A percentile compares a stretch with the other conserved stretches of the same genome.
phyloP scores from a whole-genome alignment of 2,113 vertebrate genomes.

The Mustela lutreola region DNA sequence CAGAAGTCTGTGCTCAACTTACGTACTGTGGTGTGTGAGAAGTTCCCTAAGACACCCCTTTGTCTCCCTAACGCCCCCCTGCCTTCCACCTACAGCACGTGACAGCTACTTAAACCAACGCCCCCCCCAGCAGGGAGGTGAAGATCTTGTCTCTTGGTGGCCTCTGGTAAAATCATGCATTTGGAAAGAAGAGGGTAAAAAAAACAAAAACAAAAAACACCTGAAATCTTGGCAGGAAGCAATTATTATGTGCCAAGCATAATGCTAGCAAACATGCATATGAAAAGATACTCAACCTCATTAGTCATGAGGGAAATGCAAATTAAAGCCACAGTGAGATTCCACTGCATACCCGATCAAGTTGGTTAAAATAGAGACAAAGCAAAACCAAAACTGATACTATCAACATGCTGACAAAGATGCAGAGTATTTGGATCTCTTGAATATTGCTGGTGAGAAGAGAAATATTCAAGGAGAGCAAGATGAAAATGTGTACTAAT shows the following conservation, averaged over 20 bases:
- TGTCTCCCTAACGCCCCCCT: neutral
- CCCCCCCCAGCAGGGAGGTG: neutral
- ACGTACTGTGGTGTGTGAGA: neutral
- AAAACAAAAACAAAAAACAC: neutral
- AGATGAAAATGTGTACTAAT: neutral
- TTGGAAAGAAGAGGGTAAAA: constrained; percentile 34
- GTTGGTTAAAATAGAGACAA: constrained; percentile 8
- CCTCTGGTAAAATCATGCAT: constrained; percentile 11
- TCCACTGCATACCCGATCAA: neutral
- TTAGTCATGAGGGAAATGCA: constrained; percentile 26
- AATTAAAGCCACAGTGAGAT: constrained; percentile 50
- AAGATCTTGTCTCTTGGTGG: neutral
- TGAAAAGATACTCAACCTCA: constrained; percentile 27
- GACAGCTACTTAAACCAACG: neutral
- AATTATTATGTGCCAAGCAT: neutral
- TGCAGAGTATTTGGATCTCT: neutral
- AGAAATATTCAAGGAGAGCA: constrained; percentile 23
- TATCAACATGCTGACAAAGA: neutral
- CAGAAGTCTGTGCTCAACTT: neutral
- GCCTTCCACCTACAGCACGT: neutral
- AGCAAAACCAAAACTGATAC: constrained; percentile 26
- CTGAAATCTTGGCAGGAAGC: constrained; percentile 32
- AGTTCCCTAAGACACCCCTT: neutral
- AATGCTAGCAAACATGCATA: neutral
- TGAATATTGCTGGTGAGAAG: neutral